These are phyloP conservation scores for Drosophila nebulosa DNA, from an alignment of 1,140 invertebrate genomes.

Conservation along the genomic window DNA sequence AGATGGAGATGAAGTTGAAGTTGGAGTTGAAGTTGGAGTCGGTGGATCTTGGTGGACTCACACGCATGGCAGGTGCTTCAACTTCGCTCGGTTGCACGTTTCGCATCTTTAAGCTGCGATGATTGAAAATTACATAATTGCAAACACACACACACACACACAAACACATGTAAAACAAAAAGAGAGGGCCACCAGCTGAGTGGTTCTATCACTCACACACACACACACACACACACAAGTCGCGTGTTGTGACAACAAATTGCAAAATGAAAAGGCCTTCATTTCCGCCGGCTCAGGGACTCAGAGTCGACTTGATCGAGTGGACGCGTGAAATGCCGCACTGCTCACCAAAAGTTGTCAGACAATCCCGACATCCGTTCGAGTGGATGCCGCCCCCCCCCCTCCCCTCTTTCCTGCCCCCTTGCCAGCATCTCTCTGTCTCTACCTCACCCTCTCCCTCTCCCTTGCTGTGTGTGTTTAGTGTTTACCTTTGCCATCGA, in stretches of 20 bases:
- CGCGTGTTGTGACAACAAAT: conserved; percentile 52
- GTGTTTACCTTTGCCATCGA: conserved; percentile 7
- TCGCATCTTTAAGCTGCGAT: conserved; percentile 69
- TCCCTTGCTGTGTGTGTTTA: neutral
- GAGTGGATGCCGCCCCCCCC: neutral
- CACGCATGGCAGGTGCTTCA: conserved; percentile 65
- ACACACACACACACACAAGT: conserved; percentile 12
- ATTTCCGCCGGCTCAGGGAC: conserved; percentile 33
- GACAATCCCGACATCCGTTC: conserved; percentile 28
- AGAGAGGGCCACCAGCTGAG: conserved; percentile 9
- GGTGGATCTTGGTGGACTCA: neutral
- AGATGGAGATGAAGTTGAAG: neutral
- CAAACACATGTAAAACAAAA: neutral
- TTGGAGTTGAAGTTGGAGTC: neutral
- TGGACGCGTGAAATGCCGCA: conserved; percentile 18
- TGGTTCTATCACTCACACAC: conserved; percentile 8
- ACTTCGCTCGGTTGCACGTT: conserved; percentile 56
- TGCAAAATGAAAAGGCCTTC: conserved; percentile 45
- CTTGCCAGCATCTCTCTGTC: neutral
- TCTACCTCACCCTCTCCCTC: neutral
- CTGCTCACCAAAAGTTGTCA: conserved; percentile 15
- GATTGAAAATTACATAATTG: conserved; percentile 79
- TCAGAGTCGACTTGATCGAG: conserved; percentile 22
- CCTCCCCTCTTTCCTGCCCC: neutral
- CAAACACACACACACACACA: conserved; percentile 34